These are phyloP conservation scores for Biston stratarius DNA, from an alignment of 2,888 invertebrate genomes.

Conservation along the genomic window DNA sequence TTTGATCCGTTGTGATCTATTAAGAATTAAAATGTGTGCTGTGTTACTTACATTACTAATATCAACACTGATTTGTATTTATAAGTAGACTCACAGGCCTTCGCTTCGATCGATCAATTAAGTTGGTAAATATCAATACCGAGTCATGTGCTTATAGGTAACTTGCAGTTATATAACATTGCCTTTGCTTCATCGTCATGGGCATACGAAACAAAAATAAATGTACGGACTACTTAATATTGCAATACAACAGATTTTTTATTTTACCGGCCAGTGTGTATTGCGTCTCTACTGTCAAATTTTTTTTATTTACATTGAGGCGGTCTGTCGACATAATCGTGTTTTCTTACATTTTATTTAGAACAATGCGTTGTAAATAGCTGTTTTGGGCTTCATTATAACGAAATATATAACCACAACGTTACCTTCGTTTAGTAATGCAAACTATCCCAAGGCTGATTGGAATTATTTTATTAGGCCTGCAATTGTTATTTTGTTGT, in stretches of 20 bases:
- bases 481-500: conserved; percentile 26
- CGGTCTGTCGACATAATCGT: conserved; percentile 47
- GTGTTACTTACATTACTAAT: too few species aligned
- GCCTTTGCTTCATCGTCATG: conserved; percentile 19
- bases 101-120: background rate
- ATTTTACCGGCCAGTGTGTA: conserved; percentile 11
- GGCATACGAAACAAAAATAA: conserved; percentile 21
- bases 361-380: conserved; percentile 53
- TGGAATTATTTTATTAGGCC: conserved; percentile 31
- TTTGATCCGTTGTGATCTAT: too few species aligned
- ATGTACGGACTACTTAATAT: conserved; percentile 7
- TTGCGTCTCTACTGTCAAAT: conserved; percentile 16
- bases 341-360: conserved; percentile 45
- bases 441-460: conserved; percentile 41
- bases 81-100: background rate
- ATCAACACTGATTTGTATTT: too few species aligned
- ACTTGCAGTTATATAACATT: conserved; percentile 18
- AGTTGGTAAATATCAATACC: too few species aligned
- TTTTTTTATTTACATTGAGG: conserved; percentile 30
- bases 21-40: too few species aligned
- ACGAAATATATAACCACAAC: conserved; percentile 43
- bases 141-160: background rate
- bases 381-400: conserved; percentile 42
- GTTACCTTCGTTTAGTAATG: conserved; percentile 34
- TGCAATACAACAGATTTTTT: conserved; percentile 1